Evolutionary conservation across 2,888 invertebrate genomes (phyloP).

Genomic region (Nymphalis urticae): DNA sequence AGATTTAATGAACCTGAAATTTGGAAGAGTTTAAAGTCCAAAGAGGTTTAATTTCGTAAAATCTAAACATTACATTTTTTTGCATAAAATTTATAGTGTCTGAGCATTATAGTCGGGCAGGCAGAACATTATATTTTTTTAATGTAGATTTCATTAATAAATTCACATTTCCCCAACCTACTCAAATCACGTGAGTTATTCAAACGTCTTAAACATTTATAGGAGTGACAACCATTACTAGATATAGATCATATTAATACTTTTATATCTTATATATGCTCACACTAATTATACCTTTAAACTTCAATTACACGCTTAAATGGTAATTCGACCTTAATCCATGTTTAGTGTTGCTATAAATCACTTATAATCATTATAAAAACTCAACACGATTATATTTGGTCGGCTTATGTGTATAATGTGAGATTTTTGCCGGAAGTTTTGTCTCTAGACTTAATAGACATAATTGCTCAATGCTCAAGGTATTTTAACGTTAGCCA

Average conservation of each 20-base stretch:
- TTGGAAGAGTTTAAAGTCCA: no score
- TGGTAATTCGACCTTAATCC: conserved; percentile 25
- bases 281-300: conserved; percentile 16
- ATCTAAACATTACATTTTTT: no score
- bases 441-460: not conserved
- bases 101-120: no score
- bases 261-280: conserved; percentile 8
- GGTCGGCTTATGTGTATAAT: conserved; percentile 1
- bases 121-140: no score
- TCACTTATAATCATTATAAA: conserved; percentile 16
- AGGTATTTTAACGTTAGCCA: not conserved
- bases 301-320: conserved; percentile 36
- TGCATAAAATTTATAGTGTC: no score
- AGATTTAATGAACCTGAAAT: no score
- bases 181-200: not conserved
- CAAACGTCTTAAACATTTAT: not conserved
- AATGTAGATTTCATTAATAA: not conserved
- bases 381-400: conserved; percentile 4
- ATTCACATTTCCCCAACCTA: not conserved
- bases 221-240: not conserved
- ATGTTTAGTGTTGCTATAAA: conserved; percentile 22
- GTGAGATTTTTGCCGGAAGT: not conserved
- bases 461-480: not conserved
- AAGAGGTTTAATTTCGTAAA: no score
- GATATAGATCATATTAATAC: conserved; percentile 9